Conservation (phyloP, 2,888 invertebrate species). For the Plemyria rubiginata region DNA sequence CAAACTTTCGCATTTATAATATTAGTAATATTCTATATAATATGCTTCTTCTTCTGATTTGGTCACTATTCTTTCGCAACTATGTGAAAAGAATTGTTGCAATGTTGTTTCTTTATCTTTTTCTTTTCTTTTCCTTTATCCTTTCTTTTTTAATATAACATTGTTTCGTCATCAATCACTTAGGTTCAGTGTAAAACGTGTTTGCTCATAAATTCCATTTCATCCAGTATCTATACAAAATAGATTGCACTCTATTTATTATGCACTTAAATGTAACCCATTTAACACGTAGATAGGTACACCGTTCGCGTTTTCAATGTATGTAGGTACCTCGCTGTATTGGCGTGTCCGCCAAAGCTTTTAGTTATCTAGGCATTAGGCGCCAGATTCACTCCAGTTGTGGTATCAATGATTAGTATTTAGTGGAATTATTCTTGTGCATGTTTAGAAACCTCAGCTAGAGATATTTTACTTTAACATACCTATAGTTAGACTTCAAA, state of each 20-base stretch:
- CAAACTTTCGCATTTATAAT: no score
- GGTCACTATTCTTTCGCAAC: no score
- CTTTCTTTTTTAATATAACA: no score
- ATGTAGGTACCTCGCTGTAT: not conserved
- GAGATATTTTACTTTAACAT: no score
- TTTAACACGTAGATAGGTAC: not conserved
- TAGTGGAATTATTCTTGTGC: not conserved
- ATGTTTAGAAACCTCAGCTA: not conserved
- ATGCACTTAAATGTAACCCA: not conserved
- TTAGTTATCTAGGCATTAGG: slow-evolving; percentile 30
- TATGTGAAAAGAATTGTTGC: no score
- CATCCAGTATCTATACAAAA: not conserved
- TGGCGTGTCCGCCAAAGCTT: slow-evolving; percentile 20
- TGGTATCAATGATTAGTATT: not conserved
- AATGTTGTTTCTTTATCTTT: no score
- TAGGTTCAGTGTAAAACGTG: not conserved
- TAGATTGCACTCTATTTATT: slow-evolving; percentile 4
- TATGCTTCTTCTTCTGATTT: no score
- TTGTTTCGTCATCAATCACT: not conserved
- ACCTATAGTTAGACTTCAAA: no score
- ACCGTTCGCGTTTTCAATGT: not conserved
- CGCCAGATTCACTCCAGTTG: slow-evolving; percentile 10
- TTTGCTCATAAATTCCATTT: not conserved
- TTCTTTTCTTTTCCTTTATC: no score
- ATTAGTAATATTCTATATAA: no score